These are phyloP conservation scores for Meriones unguiculatus DNA, from an alignment of 2,113 vertebrate genomes.

Conservation along the genomic window DNA sequence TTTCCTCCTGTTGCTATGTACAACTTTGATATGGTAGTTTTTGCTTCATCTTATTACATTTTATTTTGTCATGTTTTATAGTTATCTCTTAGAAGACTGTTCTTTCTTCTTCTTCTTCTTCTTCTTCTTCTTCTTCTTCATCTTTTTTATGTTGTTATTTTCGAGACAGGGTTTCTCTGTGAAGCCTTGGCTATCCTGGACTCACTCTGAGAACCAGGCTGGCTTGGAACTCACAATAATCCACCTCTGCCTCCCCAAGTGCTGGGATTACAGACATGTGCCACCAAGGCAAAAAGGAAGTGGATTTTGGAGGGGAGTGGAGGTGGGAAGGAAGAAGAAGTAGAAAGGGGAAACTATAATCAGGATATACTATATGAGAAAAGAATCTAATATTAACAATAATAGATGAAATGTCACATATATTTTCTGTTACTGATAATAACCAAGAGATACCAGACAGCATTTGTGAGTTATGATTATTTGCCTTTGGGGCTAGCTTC, in stretches of 20 bases:
- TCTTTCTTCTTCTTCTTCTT: background rate
- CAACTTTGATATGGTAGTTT: background rate
- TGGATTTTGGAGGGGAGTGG: background rate
- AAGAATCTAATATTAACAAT: background rate
- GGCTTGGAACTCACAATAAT: no score
- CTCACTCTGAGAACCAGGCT: no score
- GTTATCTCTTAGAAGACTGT: background rate
- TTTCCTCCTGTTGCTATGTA: background rate
- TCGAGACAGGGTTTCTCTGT: no score
- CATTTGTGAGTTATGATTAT: constrained; percentile 61
- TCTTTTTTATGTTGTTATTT: no score
- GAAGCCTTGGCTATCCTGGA: no score
- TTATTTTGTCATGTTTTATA: background rate
- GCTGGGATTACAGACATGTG: no score
- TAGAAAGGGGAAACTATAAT: background rate
- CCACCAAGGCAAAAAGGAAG: background rate
- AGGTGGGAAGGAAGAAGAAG: background rate
- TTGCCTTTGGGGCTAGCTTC: constrained; percentile 46
- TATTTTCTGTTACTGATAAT: constrained; percentile 3
- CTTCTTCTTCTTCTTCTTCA: no score
- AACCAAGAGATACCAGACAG: constrained; percentile 27
- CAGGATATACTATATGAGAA: background rate
- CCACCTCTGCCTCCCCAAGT: no score
- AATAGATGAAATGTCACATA: background rate
- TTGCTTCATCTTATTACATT: background rate